Evolutionary conservation across 2,797 vertebrate species (phyloP), one percentile per base, ranked within the genome.

Genomic region (Dermochelys coriacea): DNA sequence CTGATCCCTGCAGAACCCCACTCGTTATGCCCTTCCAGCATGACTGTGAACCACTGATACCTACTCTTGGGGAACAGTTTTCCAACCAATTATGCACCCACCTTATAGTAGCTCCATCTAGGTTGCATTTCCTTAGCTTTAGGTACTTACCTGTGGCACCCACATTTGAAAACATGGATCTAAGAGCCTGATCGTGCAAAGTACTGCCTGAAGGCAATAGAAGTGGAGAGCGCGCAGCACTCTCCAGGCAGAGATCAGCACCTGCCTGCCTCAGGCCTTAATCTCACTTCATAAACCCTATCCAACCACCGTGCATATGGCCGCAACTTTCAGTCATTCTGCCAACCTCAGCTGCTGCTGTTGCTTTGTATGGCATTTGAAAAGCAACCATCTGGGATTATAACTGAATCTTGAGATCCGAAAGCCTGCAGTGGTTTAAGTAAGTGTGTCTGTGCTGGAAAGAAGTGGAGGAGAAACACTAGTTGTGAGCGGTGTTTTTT

Each of bases 401-500:
- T 37, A 21, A 21, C 6, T 37, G n/a, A 21, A 37, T 37, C 18
- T 37, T 68, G 64, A 68, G n/a, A 68, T 11, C 34, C 68, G 64
- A 68, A 68, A 68, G 64, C 8, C 64, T 77, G 37, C 2, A 16
- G 90, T 51, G 47, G 51, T 68, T 71, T 52, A 5, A 82, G 85
- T 6, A 29, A 41, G 0, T 27, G 59, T 50, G 27, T 85, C 91
- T 88, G 52, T 11, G 80, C 37, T 19, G 12, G 79, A 14, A 80
- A 51, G 10, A 68, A 82, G 78, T 1, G 50, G 16, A 79, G 50
- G 80, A 82, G 25, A 79, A 83, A 90, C 15, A 25, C 0, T 74
- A 79, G 59, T 18, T 64, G 64, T n/a, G 50, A 80, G 52, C 0
- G 0, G n/a, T 19, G 37, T 0, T 31, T 87, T 68, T 68, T 34